Conservation (phyloP, 2,888 invertebrate species). For the Pedicia rivosa region DNA sequence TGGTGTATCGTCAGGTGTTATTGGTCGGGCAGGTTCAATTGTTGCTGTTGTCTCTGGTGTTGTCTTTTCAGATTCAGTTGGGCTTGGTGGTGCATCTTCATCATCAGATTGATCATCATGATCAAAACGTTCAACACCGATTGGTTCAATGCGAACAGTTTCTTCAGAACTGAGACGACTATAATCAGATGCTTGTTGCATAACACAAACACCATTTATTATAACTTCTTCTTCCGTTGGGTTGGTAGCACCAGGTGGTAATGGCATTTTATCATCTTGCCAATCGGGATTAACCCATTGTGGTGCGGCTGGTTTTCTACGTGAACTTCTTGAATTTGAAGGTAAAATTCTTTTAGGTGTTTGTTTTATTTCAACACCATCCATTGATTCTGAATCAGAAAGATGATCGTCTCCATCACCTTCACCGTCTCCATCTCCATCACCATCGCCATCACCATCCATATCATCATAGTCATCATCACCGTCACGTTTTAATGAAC, state of each 20-base stretch:
- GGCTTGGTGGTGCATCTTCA: conserved; percentile 24
- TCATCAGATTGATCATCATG: conserved; percentile 36
- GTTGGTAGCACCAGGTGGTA: conserved; percentile 24
- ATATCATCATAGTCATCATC: conserved; percentile 26
- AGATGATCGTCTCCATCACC: conserved; percentile 32
- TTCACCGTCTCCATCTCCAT: conserved; percentile 37
- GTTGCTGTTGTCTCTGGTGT: conserved; percentile 20
- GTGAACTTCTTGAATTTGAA: conserved; percentile 40
- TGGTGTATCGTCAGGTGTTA: no score
- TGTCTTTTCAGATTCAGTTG: conserved; percentile 16
- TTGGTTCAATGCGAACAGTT: conserved; percentile 51
- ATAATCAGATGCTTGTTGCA: conserved; percentile 65
- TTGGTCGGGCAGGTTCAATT: no score
- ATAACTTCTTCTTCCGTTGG: conserved; percentile 55
- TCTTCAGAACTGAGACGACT: conserved; percentile 24
- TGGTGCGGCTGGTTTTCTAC: conserved; percentile 89
- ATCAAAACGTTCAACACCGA: conserved; percentile 45
- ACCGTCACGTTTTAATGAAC: conserved; percentile 57
- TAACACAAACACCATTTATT: conserved; percentile 86
- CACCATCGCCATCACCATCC: conserved; percentile 60
- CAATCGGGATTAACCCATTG: conserved; percentile 96
- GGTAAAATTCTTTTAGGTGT: conserved; percentile 21
- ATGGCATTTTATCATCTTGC: conserved; percentile 47
- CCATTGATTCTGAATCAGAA: conserved; percentile 21
- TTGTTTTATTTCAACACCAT: conserved; percentile 17